Percentiles rank a stretch among this genome's conserved stretches.
These are phyloP conservation scores for Andrena dorsata DNA, from an alignment of 2,888 invertebrate genomes.

Conservation along the genomic window DNA sequence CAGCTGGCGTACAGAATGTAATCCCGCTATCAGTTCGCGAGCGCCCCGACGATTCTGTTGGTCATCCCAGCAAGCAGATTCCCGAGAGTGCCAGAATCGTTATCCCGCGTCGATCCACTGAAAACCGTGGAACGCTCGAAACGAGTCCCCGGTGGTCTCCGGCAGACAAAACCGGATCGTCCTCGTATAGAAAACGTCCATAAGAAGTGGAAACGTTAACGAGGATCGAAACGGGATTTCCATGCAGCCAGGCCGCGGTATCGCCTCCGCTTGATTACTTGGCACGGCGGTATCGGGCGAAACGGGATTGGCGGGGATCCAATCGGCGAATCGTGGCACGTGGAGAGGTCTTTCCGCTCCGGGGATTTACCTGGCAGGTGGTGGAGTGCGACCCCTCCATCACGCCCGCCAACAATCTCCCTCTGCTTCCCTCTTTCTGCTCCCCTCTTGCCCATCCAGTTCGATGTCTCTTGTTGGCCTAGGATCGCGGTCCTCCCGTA, in stretches of 20 bases:
- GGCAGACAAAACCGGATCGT: slow-evolving; percentile 47
- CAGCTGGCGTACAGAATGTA: background rate
- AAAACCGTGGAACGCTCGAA: slow-evolving; percentile 30
- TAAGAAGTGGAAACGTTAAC: slow-evolving; percentile 62
- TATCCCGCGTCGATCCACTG: slow-evolving; percentile 36
- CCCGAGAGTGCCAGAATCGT: slow-evolving; percentile 33
- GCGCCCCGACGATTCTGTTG: background rate
- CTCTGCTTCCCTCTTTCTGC: slow-evolving; percentile 67
- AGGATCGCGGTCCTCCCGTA: slow-evolving; percentile 32
- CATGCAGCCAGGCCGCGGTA: slow-evolving; percentile 50
- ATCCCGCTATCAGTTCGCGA: background rate
- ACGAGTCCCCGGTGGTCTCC: slow-evolving; percentile 43
- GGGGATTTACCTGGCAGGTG: slow-evolving; percentile 75
- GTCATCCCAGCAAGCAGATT: slow-evolving; percentile 30
- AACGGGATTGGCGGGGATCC: slow-evolving; percentile 73
- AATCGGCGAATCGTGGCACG: slow-evolving; percentile 73
- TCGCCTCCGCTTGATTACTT: slow-evolving; percentile 63
- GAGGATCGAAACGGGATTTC: slow-evolving; percentile 58
- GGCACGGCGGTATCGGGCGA: slow-evolving; percentile 54
- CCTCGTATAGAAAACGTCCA: slow-evolving; percentile 47
- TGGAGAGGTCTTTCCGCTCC: slow-evolving; percentile 68
- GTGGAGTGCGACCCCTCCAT: slow-evolving; percentile 69
- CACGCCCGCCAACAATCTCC: slow-evolving; percentile 65
- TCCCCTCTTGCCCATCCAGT: slow-evolving; percentile 34
- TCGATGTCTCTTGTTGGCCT: slow-evolving; percentile 13